Evolutionary conservation across 2,797 vertebrate species (phyloP).

Genomic region (Brachyrhaphis roseni): DNA sequence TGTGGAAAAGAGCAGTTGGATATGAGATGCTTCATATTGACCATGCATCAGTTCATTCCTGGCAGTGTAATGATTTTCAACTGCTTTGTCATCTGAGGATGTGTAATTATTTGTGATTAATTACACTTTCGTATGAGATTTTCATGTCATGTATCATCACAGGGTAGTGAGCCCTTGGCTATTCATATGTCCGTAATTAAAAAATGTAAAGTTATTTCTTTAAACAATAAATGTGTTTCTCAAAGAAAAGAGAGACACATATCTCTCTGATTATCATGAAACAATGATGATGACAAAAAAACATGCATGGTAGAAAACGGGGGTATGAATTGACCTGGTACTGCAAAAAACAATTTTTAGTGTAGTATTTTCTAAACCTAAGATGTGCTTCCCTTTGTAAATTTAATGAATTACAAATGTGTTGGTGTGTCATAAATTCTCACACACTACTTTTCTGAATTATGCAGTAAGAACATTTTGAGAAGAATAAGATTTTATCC

Average conservation of each 20-base stretch:
- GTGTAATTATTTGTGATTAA: not conserved
- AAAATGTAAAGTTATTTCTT: not conserved
- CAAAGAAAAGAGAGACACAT: not conserved
- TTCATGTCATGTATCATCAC: not conserved
- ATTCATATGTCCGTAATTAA: not conserved
- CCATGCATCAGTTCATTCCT: not conserved
- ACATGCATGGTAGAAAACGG: not conserved
- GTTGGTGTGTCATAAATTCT: not conserved
- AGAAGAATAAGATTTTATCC: not conserved
- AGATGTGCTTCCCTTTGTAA: not conserved
- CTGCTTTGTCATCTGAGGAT: not conserved
- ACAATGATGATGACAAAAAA: not conserved
- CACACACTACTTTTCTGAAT: not conserved
- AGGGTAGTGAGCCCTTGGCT: not conserved
- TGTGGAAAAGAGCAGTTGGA: not conserved
- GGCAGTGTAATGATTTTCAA: not conserved
- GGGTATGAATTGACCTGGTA: not conserved
- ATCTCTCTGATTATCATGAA: not conserved
- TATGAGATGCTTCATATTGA: not conserved
- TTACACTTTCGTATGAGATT: not conserved
- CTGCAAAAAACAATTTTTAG: not conserved
- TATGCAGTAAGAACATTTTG: not conserved
- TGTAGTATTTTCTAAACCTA: conserved; percentile 15
- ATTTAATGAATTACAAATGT: not conserved
- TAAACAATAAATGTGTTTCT: not conserved